These are phyloP conservation scores for Podabrus alpinus DNA, from an alignment of 2,888 invertebrate genomes.

Conservation along the genomic window DNA sequence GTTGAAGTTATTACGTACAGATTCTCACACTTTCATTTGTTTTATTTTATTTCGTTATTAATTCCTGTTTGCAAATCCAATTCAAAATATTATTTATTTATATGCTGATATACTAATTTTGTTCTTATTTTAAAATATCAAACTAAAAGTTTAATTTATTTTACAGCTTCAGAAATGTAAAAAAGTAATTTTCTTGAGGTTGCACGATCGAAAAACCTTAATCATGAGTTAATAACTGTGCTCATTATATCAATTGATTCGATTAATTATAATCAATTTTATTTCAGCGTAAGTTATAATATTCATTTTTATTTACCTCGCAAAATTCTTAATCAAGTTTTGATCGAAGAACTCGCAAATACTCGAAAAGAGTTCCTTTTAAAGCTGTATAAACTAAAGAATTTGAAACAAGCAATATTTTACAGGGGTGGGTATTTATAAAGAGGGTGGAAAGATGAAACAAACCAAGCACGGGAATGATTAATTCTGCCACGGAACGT, in stretches of 20 bases:
- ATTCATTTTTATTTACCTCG: background rate
- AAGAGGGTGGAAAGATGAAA: conserved; percentile 20
- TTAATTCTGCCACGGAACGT: conserved; percentile 33
- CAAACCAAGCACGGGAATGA: conserved; percentile 33
- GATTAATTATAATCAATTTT: background rate
- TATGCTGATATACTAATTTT: background rate
- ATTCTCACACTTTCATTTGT: background rate
- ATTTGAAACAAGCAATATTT: conserved; percentile 20
- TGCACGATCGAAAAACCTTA: background rate
- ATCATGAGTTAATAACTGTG: background rate
- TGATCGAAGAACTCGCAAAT: background rate
- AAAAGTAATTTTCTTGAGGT: background rate
- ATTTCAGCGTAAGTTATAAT: too few relatives aligned
- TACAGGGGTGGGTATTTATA: conserved; percentile 18
- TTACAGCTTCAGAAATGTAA: background rate
- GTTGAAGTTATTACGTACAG: background rate
- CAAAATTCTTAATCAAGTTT: conserved; percentile 1
- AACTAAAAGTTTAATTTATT: background rate
- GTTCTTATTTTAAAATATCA: background rate
- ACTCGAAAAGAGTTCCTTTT: conserved; percentile 6
- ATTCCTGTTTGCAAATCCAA: background rate
- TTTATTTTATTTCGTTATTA: background rate
- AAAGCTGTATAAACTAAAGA: conserved; percentile 12
- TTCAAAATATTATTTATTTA: background rate
- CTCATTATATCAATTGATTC: background rate